Percentiles rank a stretch among this genome's conserved stretches.
Conservation (phyloP, 2,113 vertebrate species). For the Lonchura striata region DNA sequence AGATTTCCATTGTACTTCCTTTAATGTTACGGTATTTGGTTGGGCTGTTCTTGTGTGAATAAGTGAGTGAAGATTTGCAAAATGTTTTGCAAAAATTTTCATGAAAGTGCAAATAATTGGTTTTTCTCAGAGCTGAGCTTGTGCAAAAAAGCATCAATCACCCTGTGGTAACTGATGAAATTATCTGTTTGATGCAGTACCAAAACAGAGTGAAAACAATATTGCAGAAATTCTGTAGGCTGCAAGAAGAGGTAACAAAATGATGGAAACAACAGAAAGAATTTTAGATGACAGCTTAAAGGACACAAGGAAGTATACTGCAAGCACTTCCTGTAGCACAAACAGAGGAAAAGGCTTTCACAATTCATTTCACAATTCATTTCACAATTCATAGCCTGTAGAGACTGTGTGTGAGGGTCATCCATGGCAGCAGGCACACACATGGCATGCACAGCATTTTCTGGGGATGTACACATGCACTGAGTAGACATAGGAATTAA, state of each 20-base stretch:
- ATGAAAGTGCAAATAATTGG: background rate
- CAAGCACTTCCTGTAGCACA: background rate
- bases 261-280: background rate
- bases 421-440: background rate
- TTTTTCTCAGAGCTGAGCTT: background rate
- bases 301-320: background rate
- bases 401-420: background rate
- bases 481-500: background rate
- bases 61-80: background rate
- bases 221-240: background rate
- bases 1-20: background rate
- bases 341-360: background rate
- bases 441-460: background rate
- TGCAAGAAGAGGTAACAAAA: background rate
- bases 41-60: background rate
- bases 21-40: background rate
- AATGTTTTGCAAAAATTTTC: background rate
- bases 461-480: background rate
- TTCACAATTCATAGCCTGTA: background rate
- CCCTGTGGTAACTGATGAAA: background rate
- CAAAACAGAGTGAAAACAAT: background rate
- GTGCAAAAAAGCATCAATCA: background rate
- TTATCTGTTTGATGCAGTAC: background rate
- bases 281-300: background rate
- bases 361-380: background rate